Base-by-base conservation (phyloP, 2,888 invertebrate genomes). In the Drosophila recens region DNA sequence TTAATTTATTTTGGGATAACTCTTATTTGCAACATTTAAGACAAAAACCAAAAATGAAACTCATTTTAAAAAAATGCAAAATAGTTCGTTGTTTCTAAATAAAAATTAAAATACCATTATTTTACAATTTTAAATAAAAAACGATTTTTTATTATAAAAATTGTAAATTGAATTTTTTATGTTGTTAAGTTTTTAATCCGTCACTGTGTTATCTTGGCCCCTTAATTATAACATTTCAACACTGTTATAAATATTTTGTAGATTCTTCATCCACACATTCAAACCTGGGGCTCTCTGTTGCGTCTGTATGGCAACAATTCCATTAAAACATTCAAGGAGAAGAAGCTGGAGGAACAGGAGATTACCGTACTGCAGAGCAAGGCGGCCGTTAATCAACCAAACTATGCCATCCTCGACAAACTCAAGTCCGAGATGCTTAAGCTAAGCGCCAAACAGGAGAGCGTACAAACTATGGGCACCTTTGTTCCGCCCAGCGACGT, bases 201-300 rank as follows among this genome's bases (percentile, higher is more conserved):
- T 4, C 11, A 11, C 4, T 36, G 36, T 36, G 36, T 36, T 13
- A 13, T 34, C 1, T 9, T 34, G 11, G 34, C 11, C 9, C 11
- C 34, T 3, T 3, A 4, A 4, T 11, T 49, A 13, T 8, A 10
- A 17, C 10, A n/a, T 10, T 51, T 36, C 13, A 17, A 3, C 11
- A 30, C 4, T 20, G 2, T 13, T 5, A n/a, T 38, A 9, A 13
- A n/a, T 20, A 5, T 49, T 23, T 20, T 20, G 8, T 13, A 97
- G 95, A 95, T 96, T 57, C 94, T 99, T 33, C 99, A 99, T 93
- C 99, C 99, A 0, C 97, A 98, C 91, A 97, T 99, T 58, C 95
- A 95, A 30, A 97, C 96, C 2, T 99, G 99, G 98, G 99, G 99
- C 59, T 98, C 98, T 0, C 94, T 99, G 48, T 93, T 99, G 10